Evolutionary conservation across 2,797 vertebrate species (phyloP).

Genomic region (Scarus forsteni): DNA sequence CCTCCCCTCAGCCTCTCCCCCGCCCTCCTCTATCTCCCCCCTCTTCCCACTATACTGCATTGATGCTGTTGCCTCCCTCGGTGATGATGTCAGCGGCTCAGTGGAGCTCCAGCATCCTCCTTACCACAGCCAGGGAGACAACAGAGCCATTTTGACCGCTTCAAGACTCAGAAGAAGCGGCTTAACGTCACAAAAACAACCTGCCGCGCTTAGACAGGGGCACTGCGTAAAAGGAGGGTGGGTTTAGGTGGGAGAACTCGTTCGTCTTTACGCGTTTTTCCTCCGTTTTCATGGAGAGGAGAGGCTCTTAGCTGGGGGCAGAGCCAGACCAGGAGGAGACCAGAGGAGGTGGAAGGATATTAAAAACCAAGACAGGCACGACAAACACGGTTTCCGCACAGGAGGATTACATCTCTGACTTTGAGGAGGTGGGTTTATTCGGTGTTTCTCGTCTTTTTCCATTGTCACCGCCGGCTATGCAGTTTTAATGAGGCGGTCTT

Average conservation of each 20-base stretch:
- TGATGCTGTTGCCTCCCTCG: slow-evolving; percentile 81
- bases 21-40: slow-evolving; percentile 15
- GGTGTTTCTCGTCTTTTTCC: slow-evolving; percentile 14
- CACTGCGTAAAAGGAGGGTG: slow-evolving; percentile 7
- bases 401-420: slow-evolving; percentile 9
- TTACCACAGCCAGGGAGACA: slow-evolving; percentile 64
- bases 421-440: slow-evolving; percentile 66
- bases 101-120: slow-evolving; percentile 85
- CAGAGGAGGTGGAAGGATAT: slow-evolving; percentile 52
- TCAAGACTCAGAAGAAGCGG: slow-evolving; percentile 24
- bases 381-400: slow-evolving; percentile 17
- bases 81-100: slow-evolving; percentile 84
- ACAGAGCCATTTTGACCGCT: slow-evolving; percentile 85
- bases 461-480: slow-evolving; percentile 28
- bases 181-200: background rate
- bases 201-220: background rate
- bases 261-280: slow-evolving; percentile 13
- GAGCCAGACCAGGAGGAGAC: slow-evolving; percentile 60
- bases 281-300: slow-evolving; percentile 53
- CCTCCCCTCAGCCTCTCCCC: background rate
- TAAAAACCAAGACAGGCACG: slow-evolving; percentile 22
- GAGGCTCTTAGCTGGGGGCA: slow-evolving; percentile 54
- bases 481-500: slow-evolving; percentile 62
- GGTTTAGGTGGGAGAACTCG: slow-evolving; percentile 1
- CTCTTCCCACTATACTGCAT: slow-evolving; percentile 72